Percentiles rank a stretch among this genome's conserved stretches.
These are phyloP conservation scores for Psephotus haematonotus DNA, from an alignment of 2,113 vertebrate species.

Conservation along the genomic window DNA sequence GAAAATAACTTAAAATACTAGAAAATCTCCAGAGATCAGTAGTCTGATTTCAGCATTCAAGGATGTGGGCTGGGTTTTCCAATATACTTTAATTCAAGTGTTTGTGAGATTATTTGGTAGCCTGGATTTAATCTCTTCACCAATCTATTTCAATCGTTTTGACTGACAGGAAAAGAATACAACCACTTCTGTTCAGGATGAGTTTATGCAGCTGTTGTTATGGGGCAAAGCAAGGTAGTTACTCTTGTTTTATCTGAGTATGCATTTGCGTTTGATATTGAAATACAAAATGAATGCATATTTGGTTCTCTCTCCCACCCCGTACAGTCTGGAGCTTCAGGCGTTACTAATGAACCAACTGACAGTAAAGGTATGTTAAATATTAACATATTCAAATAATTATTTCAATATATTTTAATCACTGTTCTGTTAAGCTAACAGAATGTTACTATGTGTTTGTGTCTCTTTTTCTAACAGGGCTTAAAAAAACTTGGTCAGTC, in stretches of 20 bases:
- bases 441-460: not conserved
- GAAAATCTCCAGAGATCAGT: not conserved
- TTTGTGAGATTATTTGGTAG: not conserved
- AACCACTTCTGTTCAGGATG: conserved; percentile 95
- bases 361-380: conserved; percentile 88
- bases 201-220: conserved; percentile 94
- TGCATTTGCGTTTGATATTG: not conserved
- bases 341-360: conserved; percentile 96
- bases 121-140: conserved; percentile 9
- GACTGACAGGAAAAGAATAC: conserved; percentile 92
- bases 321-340: conserved; percentile 89
- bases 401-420: not conserved
- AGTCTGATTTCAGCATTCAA: not conserved
- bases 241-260: conserved; percentile 28
- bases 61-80: not conserved
- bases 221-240: conserved; percentile 97
- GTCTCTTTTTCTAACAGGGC: conserved; percentile 77
- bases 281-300: not conserved
- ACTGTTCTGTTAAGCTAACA: not conserved
- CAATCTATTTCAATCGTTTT: not conserved
- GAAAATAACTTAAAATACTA: not conserved
- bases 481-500: conserved; percentile 98
- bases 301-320: conserved; percentile 1
- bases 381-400: not conserved
- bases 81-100: not conserved